These are phyloP conservation scores for Triplophysa dalaica DNA, from an alignment of 2,113 vertebrate genomes.

Conservation along the genomic window DNA sequence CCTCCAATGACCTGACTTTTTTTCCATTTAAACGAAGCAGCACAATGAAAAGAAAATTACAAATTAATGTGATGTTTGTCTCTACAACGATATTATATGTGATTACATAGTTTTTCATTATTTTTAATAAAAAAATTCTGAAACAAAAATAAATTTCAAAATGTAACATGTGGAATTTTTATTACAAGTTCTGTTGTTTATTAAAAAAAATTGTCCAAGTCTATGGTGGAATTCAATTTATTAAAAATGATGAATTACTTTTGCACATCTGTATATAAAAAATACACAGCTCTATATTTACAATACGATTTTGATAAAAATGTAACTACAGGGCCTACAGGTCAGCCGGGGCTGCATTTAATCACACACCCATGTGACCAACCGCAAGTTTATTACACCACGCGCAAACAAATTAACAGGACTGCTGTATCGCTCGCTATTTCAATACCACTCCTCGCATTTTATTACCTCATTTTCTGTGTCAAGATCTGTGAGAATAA, in stretches of 20 bases:
- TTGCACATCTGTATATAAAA: not conserved
- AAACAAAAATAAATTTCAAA: too few relatives aligned
- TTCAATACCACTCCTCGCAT: slow-evolving; percentile 47
- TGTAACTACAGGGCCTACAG: not conserved
- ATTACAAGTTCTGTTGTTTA: too few relatives aligned
- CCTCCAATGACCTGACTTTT: slow-evolving; percentile 61
- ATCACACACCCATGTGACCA: slow-evolving; percentile 37
- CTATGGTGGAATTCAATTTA: not conserved
- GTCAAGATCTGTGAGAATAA: slow-evolving; percentile 74
- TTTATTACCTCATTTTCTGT: slow-evolving; percentile 60
- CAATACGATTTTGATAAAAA: slow-evolving; percentile 10
- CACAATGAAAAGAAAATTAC: slow-evolving; percentile 43
- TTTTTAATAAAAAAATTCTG: too few relatives aligned
- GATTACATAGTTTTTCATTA: not conserved
- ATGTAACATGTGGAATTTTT: too few relatives aligned
- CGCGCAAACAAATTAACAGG: slow-evolving; percentile 52
- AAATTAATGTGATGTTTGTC: slow-evolving; percentile 44
- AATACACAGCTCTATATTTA: not conserved
- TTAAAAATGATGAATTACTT: not conserved
- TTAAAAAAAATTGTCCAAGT: too few relatives aligned
- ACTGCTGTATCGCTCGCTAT: slow-evolving; percentile 42
- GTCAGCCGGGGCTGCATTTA: slow-evolving; percentile 31
- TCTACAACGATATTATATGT: not conserved
- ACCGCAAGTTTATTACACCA: slow-evolving; percentile 34
- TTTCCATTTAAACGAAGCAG: slow-evolving; percentile 18